These are phyloP conservation scores for Euwallacea fornicatus DNA, from an alignment of 1,140 invertebrate genomes.

Conservation along the genomic window DNA sequence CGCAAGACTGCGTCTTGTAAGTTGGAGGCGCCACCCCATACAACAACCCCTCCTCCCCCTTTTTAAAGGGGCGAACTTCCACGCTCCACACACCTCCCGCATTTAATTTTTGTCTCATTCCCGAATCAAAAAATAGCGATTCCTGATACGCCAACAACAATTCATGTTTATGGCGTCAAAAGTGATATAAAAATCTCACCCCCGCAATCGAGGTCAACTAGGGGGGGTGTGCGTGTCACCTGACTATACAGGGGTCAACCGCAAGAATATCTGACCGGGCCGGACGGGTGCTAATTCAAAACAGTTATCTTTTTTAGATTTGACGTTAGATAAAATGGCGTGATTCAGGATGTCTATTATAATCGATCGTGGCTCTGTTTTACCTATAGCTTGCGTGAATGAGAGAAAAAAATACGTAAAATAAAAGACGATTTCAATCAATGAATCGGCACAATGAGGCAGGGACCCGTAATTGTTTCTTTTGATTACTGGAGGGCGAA, in stretches of 20 bases:
- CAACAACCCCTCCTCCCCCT: background rate
- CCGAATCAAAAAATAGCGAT: too few species aligned
- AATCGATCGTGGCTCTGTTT: too few species aligned
- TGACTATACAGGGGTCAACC: too few species aligned
- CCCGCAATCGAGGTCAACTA: too few species aligned
- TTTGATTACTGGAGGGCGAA: background rate
- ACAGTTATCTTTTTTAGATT: background rate
- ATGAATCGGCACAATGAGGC: background rate
- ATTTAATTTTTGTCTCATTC: background rate
- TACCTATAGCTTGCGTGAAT: background rate
- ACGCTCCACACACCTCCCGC: background rate
- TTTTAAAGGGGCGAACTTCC: background rate
- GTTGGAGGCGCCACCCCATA: slow-evolving; percentile 37
- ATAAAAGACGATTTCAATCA: slow-evolving; percentile 3
- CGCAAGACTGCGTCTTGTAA: slow-evolving; percentile 33
- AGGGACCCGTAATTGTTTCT: background rate
- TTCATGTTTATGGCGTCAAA: too few species aligned
- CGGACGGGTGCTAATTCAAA: background rate
- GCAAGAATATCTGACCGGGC: background rate
- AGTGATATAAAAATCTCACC: too few species aligned
- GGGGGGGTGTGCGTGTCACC: too few species aligned
- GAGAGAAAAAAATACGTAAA: slow-evolving; percentile 1
- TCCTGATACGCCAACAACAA: too few species aligned
- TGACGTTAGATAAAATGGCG: slow-evolving; percentile 14
- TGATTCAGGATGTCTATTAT: background rate